phyloP scores from a whole-genome alignment of 2,797 vertebrate species.

The Thripadectes ignobilis region DNA sequence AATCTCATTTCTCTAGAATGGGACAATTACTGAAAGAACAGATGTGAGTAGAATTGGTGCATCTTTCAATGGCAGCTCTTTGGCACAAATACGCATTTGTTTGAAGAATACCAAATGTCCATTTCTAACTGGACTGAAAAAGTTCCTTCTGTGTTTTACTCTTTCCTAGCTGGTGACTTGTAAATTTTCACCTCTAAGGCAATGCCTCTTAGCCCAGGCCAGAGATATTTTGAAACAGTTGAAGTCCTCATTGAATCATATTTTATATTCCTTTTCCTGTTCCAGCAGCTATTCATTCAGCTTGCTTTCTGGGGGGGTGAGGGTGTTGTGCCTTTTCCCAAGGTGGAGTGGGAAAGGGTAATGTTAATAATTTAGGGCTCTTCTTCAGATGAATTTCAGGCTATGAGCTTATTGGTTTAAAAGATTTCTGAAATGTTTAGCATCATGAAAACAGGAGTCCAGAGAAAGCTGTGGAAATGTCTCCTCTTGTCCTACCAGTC shows the following conservation, averaged over 20 bases:
- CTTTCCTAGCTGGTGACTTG: neutral
- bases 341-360: accelerated
- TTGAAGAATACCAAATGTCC: slow-evolving; percentile 39
- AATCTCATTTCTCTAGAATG: neutral
- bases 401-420: neutral
- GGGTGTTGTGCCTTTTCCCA: neutral
- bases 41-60: neutral
- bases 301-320: accelerated
- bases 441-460: neutral
- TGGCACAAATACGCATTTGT: slow-evolving; percentile 20
- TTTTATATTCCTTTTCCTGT: neutral
- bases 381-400: neutral
- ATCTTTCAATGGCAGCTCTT: slow-evolving; percentile 29
- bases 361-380: neutral
- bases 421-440: neutral
- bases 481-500: neutral
- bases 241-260: neutral
- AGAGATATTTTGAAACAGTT: neutral
- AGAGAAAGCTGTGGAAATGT: neutral
- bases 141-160: neutral
- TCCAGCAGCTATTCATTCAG: neutral
- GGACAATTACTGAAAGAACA: slow-evolving; percentile 14
- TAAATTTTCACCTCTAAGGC: neutral
- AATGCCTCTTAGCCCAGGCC: neutral
- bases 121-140: neutral